phyloP scores from a whole-genome alignment of 2,113 vertebrate species.

The Poeciliopsis prolifica region DNA sequence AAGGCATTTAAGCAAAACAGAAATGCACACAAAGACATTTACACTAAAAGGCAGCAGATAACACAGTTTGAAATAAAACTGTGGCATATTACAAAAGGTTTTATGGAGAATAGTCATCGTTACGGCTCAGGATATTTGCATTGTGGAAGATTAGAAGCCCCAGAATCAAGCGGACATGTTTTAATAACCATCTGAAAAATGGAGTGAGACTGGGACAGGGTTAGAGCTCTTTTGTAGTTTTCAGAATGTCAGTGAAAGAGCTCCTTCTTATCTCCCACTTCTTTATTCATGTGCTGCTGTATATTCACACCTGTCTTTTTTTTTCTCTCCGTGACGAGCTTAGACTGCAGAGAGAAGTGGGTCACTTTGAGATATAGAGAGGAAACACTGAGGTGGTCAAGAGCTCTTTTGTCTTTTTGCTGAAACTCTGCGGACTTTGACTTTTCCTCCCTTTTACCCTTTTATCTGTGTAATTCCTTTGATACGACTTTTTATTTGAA shows the following conservation, averaged over 20 bases:
- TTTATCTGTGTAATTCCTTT: not conserved
- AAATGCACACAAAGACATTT: slow-evolving; percentile 16
- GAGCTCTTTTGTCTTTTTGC: slow-evolving; percentile 23
- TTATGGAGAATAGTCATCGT: slow-evolving; percentile 46
- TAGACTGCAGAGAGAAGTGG: slow-evolving; percentile 52
- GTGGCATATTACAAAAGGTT: slow-evolving; percentile 25
- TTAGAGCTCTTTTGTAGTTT: slow-evolving; percentile 41
- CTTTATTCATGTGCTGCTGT: slow-evolving; percentile 59
- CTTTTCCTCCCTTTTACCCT: not conserved
- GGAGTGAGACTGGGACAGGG: slow-evolving; percentile 25
- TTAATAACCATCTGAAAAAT: slow-evolving; percentile 24
- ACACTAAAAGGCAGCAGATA: slow-evolving; percentile 13
- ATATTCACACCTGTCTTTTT: slow-evolving; percentile 21
- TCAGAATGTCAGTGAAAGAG: slow-evolving; percentile 38
- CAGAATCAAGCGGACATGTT: slow-evolving; percentile 26
- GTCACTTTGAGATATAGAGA: slow-evolving; percentile 50
- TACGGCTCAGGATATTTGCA: slow-evolving; percentile 29
- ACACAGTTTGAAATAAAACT: slow-evolving; percentile 26
- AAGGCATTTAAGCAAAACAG: not conserved
- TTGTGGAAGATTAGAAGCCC: slow-evolving; percentile 39
- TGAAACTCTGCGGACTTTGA: slow-evolving; percentile 7
- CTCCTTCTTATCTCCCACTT: slow-evolving; percentile 54
- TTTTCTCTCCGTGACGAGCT: slow-evolving; percentile 34
- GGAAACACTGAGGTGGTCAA: slow-evolving; percentile 37
- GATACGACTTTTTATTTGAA: not conserved